phyloP scores from a whole-genome alignment of 2,113 vertebrate genomes.

The Saccopteryx leptura region DNA sequence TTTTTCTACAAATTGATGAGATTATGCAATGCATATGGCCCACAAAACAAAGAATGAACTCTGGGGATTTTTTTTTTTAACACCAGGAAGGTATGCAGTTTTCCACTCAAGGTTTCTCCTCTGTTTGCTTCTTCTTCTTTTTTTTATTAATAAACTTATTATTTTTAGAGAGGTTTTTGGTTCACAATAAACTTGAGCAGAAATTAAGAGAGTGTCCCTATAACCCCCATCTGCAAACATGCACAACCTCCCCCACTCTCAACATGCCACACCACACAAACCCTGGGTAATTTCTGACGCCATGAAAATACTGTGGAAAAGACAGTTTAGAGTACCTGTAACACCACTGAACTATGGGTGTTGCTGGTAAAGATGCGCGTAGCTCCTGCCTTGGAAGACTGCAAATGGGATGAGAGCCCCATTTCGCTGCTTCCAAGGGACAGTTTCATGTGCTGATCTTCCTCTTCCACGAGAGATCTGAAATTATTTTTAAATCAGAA shows the following conservation, averaged over 20 bases:
- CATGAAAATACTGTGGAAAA: slow-evolving; percentile 14
- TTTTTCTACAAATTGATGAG: neutral
- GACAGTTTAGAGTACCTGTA: slow-evolving; percentile 93
- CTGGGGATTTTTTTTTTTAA: neutral
- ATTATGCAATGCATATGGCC: neutral
- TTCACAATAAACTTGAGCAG: slow-evolving; percentile 20
- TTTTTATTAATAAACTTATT: neutral
- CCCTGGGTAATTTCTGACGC: neutral
- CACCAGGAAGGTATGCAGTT: neutral
- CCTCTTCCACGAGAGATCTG: slow-evolving; percentile 99
- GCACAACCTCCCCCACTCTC: neutral
- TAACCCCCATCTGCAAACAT: neutral
- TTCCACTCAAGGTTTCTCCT: neutral
- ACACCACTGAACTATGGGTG: slow-evolving; percentile 98
- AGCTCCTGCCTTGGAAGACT: slow-evolving; percentile 98
- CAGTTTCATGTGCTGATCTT: slow-evolving; percentile 99
- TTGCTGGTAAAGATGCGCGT: slow-evolving; percentile 99
- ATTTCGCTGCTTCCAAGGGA: slow-evolving; percentile 97
- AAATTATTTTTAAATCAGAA: slow-evolving; percentile 73
- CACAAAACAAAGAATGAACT: neutral
- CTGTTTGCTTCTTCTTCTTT: slow-evolving; percentile 17
- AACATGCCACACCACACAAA: neutral
- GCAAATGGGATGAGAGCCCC: slow-evolving; percentile 97
- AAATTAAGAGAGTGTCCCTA: neutral
- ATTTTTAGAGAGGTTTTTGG: slow-evolving; percentile 42